Base-by-base conservation (phyloP, 2,113 vertebrate genomes). In the Megaceryle maxima region DNA sequence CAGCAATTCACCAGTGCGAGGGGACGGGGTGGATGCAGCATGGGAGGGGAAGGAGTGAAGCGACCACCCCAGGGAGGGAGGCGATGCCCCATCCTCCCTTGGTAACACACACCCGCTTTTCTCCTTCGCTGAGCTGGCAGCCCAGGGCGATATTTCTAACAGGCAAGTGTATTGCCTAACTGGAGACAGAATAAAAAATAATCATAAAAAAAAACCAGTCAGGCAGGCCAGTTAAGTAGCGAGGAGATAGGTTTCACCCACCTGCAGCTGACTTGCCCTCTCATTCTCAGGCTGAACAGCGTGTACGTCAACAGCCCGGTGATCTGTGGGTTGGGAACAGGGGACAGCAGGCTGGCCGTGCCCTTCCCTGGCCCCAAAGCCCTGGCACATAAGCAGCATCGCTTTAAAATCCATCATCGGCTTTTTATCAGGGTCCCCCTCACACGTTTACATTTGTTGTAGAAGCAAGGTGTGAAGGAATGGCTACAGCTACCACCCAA, bases 151-250 rank as follows among this genome's bases (percentile, higher is more conserved):
- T 94, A 95, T 95, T 97, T 97, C 96, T 77, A 94, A 95, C 89
- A 96, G 95, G 95, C 72, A 90, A 94, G 92, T 86, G 97, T 94
- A 90, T 97, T 97, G 97, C 97, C 89, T 96, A 97, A 97, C 84
- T 96, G 95, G 96, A 96, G 94, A 97, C 87, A 96, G 97, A 97
- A 94, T 92, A 82, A 97, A 94, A 96, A 95, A 94, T 91, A 95
- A 92, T 95, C 88, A 94, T 90, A 95, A 94, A 93, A 95, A 92
- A 90, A 84, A 97, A 97, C 95, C 97, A 94, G 97, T 97, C 92
- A 18, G 90, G 95, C 97, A 95, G 89, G 97, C 96, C 96, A 83
- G 96, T 90, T 95, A 35, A 68, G 95, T 95, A 39, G 75, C 51
- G 55, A 96, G 81, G 89, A 95, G 93, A 95, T 75, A 69, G 82